These are phyloP conservation scores for Drosophila borborema DNA, from an alignment of 2,888 invertebrate species.

Conservation along the genomic window DNA sequence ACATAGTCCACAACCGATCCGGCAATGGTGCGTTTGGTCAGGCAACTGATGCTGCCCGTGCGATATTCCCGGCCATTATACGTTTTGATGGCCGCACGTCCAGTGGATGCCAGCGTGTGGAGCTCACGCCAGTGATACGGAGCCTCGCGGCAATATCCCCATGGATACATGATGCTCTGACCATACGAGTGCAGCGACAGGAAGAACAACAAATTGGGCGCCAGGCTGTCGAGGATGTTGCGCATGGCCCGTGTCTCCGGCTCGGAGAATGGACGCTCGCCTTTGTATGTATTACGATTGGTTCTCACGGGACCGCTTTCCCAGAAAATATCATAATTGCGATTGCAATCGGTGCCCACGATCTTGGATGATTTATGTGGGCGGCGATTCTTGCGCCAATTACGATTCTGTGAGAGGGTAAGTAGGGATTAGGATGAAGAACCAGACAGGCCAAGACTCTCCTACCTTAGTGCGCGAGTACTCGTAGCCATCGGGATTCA, in stretches of 20 bases:
- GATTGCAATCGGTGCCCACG: conserved; percentile 88
- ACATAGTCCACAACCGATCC: conserved; percentile 85
- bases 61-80: conserved; percentile 83
- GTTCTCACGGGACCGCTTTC: conserved; percentile 68
- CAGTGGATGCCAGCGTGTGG: conserved; percentile 81
- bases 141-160: conserved; percentile 83
- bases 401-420: conserved; percentile 86
- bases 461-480: conserved; percentile 86
- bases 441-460: neutral
- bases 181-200: conserved; percentile 84
- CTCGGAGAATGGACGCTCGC: conserved; percentile 84
- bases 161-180: conserved; percentile 84
- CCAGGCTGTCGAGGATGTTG: conserved; percentile 75
- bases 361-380: conserved; percentile 82
- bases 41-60: conserved; percentile 82
- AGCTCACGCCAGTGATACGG: conserved; percentile 77
- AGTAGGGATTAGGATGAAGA: neutral
- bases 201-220: conserved; percentile 81
- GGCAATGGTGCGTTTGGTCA: conserved; percentile 79
- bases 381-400: conserved; percentile 88
- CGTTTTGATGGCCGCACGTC: conserved; percentile 80
- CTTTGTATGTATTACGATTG: conserved; percentile 82
- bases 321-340: conserved; percentile 89
- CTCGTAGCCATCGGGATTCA: conserved; percentile 91
- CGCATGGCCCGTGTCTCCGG: conserved; percentile 83